phyloP scores from a whole-genome alignment of 2,888 invertebrate species.

The Euzophera pinguis region DNA sequence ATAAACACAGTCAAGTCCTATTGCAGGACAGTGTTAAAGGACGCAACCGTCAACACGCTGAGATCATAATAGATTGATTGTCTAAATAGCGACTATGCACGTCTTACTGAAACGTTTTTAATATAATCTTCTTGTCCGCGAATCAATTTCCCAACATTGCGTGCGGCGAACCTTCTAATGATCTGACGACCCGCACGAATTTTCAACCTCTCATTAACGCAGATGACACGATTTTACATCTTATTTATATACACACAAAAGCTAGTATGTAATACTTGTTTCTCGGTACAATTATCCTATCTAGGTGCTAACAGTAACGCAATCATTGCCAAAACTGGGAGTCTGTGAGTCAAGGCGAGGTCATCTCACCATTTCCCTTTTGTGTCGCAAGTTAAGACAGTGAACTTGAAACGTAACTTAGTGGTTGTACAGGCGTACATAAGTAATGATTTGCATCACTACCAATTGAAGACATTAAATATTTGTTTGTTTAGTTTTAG shows the following conservation, averaged over 20 bases:
- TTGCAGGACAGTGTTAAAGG: no score
- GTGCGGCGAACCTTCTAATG: slow-evolving; percentile 6
- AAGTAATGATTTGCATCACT: background rate
- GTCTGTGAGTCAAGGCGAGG: slow-evolving; percentile 19
- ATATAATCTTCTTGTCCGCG: background rate
- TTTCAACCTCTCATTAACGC: slow-evolving; percentile 12
- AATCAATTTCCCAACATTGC: slow-evolving; percentile 11
- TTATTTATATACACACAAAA: background rate
- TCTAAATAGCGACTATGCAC: background rate
- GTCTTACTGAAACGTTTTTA: background rate
- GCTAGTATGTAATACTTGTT: background rate
- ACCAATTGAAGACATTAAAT: background rate
- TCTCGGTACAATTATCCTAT: slow-evolving; percentile 2
- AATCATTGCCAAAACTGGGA: slow-evolving; percentile 20
- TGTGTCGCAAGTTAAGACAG: slow-evolving; percentile 11
- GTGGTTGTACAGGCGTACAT: background rate
- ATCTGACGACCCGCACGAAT: slow-evolving; percentile 8
- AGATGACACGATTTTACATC: background rate
- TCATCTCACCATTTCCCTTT: slow-evolving; percentile 16
- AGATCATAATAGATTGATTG: no score
- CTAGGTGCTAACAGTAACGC: slow-evolving; percentile 16
- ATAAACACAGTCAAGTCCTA: no score
- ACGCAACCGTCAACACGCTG: no score
- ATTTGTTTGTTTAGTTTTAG: background rate
- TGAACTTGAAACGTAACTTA: slow-evolving; percentile 14